These are phyloP conservation scores for Campaea margaritaria DNA, from an alignment of 2,888 invertebrate genomes.

Conservation along the genomic window DNA sequence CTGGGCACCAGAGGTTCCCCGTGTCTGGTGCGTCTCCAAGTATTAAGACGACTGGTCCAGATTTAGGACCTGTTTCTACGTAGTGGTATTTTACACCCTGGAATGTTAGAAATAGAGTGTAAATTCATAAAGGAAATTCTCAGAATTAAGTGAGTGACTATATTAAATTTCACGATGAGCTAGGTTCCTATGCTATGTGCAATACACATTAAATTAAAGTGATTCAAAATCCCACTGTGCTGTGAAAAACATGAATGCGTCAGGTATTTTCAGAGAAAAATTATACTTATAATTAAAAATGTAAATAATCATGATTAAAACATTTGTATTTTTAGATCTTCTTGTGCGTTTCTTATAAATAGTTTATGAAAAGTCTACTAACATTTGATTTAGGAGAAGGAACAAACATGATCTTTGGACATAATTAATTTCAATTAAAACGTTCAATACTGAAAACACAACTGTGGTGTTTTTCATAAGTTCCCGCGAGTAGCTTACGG, in stretches of 20 bases:
- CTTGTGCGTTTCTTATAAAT: no score
- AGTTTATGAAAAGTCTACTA: no score
- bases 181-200: no score
- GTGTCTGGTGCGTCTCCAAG: slow-evolving; percentile 76
- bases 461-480: no score
- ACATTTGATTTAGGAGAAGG: no score
- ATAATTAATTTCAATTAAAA: no score
- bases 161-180: no score
- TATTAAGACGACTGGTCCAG: slow-evolving; percentile 67
- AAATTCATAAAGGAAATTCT: not conserved
- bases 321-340: no score
- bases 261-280: not conserved
- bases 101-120: slow-evolving; percentile 32
- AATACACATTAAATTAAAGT: not conserved
- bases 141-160: no score
- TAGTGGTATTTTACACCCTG: slow-evolving; percentile 82
- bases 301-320: not conserved
- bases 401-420: no score
- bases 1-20: slow-evolving; percentile 67
- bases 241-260: not conserved
- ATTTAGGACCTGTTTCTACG: slow-evolving; percentile 74
- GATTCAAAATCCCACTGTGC: not conserved
- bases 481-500: no score
- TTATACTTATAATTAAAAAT: not conserved
- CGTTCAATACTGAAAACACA: no score